Conservation (phyloP, 2,113 vertebrate species). For the Forbesichthys papilliferus region DNA sequence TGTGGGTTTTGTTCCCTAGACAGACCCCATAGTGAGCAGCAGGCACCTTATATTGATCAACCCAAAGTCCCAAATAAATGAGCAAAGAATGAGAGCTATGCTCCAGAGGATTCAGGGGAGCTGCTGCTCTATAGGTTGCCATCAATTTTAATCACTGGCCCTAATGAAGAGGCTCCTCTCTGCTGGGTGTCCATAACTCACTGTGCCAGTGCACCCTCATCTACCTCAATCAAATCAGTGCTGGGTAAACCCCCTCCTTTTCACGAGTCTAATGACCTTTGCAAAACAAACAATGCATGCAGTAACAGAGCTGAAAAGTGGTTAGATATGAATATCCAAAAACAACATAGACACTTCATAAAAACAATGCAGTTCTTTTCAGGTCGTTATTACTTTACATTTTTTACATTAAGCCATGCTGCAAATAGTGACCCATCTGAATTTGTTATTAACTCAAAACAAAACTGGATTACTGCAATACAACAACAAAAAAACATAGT, state of each 20-base stretch:
- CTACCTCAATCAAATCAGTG: conserved; percentile 78
- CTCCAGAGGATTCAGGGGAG: conserved; percentile 74
- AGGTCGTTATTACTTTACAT: conserved; percentile 21
- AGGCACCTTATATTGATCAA: conserved; percentile 84
- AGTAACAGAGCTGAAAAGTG: conserved; percentile 67
- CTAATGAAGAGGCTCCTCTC: conserved; percentile 85
- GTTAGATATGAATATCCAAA: conserved; percentile 55
- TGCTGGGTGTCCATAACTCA: conserved; percentile 83
- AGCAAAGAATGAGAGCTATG: conserved; percentile 80
- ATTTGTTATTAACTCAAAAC: too few relatives aligned
- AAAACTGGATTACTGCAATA: background rate
- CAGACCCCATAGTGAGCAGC: conserved; percentile 77
- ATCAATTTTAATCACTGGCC: conserved; percentile 83
- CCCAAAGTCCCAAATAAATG: conserved; percentile 83
- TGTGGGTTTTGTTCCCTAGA: conserved; percentile 44
- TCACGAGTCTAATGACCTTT: conserved; percentile 76
- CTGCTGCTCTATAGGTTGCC: conserved; percentile 74
- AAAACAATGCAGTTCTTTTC: conserved; percentile 44
- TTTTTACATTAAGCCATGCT: too few relatives aligned
- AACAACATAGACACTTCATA: too few relatives aligned
- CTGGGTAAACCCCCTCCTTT: conserved; percentile 64
- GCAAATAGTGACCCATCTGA: too few relatives aligned
- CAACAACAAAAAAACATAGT: background rate
- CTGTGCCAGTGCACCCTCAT: conserved; percentile 70
- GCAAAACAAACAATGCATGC: conserved; percentile 78